phyloP scores from a whole-genome alignment of 2,888 invertebrate species.

The Mimas tiliae region DNA sequence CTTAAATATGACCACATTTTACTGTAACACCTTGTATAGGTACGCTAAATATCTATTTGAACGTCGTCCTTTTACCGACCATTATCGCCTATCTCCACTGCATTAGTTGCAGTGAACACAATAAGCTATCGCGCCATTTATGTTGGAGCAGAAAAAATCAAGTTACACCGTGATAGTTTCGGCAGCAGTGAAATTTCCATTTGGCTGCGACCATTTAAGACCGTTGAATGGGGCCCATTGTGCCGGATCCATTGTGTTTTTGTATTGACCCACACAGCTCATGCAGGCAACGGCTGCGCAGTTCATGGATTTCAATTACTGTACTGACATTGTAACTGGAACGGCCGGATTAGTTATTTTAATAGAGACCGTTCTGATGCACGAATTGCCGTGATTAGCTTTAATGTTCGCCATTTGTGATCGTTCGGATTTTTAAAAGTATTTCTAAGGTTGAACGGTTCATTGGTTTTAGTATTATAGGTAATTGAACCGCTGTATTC shows the following conservation, averaged over 20 bases:
- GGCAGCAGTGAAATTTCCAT: constrained; percentile 77
- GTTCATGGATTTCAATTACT: constrained; percentile 73
- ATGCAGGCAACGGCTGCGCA: constrained; percentile 59
- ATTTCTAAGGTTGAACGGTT: constrained; percentile 20
- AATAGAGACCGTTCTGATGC: constrained; percentile 38
- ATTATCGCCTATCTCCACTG: constrained; percentile 5
- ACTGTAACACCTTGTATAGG: no score
- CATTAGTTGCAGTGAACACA: constrained; percentile 28
- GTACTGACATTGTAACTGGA: constrained; percentile 63
- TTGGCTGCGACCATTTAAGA: constrained; percentile 74
- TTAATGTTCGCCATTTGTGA: constrained; percentile 22
- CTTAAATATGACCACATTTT: no score
- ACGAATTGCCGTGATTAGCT: constrained; percentile 26
- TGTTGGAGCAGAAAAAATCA: constrained; percentile 50
- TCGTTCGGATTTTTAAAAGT: constrained; percentile 9
- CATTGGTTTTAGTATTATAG: background rate
- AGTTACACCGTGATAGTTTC: constrained; percentile 60
- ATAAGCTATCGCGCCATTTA: constrained; percentile 35
- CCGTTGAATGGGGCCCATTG: constrained; percentile 71
- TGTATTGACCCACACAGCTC: constrained; percentile 72
- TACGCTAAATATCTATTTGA: no score
- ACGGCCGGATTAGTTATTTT: constrained; percentile 60
- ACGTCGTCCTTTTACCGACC: no score
- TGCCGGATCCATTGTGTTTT: constrained; percentile 74
- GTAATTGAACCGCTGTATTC: background rate